Percentiles rank a stretch among this genome's conserved stretches.
Conservation (phyloP, 2,113 vertebrate species). For the Mesitornis unicolor region DNA sequence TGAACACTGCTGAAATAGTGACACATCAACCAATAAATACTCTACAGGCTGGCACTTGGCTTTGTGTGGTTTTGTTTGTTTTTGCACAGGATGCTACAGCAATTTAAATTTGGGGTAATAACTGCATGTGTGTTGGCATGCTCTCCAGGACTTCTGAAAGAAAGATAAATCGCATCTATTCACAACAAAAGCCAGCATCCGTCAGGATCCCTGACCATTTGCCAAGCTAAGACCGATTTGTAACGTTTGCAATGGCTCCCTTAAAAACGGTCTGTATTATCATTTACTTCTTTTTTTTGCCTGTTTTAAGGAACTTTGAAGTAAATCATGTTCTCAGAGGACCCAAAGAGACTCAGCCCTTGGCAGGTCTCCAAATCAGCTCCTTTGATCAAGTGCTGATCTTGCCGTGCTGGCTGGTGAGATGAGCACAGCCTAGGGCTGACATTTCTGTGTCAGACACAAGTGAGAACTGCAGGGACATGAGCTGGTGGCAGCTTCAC, state of each 20-base stretch:
- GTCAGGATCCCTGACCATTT: not conserved
- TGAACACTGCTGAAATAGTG: not conserved
- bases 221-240: not conserved
- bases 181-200: not conserved
- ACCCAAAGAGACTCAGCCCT: not conserved
- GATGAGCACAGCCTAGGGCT: not conserved
- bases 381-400: not conserved
- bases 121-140: not conserved
- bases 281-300: not conserved
- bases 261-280: not conserved
- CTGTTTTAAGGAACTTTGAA: not conserved
- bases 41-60: not conserved
- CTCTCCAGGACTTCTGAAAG: not conserved
- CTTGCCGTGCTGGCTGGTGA: not conserved
- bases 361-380: accelerated
- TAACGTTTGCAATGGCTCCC: not conserved
- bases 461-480: not conserved
- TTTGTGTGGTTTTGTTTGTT: not conserved
- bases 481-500: not conserved
- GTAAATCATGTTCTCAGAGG: not conserved
- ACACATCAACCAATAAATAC: not conserved
- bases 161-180: not conserved
- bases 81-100: not conserved
- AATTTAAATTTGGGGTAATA: not conserved
- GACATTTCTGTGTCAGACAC: not conserved